phyloP scores from a whole-genome alignment of 2,113 vertebrate species.

The Ifrita kowaldi region DNA sequence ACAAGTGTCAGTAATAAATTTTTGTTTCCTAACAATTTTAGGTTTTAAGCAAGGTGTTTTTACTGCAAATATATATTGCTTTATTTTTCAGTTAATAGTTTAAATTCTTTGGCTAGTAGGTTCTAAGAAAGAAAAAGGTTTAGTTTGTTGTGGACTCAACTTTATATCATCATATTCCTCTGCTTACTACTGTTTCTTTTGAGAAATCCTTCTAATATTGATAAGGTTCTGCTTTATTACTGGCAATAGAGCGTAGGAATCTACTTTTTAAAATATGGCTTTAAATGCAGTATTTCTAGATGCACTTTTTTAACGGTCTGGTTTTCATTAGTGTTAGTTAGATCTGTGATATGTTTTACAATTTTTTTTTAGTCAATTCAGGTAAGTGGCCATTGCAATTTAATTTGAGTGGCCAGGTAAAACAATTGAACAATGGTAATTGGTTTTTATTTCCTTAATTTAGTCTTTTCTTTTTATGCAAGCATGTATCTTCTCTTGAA shows the following conservation, averaged over 20 bases:
- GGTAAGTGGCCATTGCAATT: neutral
- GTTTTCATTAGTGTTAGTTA: neutral
- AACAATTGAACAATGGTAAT: neutral
- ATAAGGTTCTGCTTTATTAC: neutral
- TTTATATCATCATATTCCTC: neutral
- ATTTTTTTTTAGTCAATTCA: neutral
- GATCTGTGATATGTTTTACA: neutral
- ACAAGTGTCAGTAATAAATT: neutral
- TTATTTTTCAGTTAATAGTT: neutral
- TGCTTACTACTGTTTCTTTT: neutral
- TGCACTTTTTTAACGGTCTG: neutral
- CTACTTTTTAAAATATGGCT: neutral
- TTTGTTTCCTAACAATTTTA: neutral
- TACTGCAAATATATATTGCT: neutral
- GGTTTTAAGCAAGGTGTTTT: neutral
- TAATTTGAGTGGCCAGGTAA: neutral
- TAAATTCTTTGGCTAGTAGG: neutral
- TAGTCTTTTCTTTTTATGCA: conserved; percentile 1
- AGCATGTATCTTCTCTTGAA: conserved; percentile 45
- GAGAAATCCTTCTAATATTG: neutral
- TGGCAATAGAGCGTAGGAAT: neutral
- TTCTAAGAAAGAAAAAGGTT: neutral
- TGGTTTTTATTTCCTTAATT: neutral
- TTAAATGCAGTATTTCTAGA: neutral
- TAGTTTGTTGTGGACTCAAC: neutral